A percentile compares a stretch with the other conserved stretches of the same genome.
Conservation (phyloP, 2,797 vertebrate genomes). For the Sebastes melanostomus region DNA sequence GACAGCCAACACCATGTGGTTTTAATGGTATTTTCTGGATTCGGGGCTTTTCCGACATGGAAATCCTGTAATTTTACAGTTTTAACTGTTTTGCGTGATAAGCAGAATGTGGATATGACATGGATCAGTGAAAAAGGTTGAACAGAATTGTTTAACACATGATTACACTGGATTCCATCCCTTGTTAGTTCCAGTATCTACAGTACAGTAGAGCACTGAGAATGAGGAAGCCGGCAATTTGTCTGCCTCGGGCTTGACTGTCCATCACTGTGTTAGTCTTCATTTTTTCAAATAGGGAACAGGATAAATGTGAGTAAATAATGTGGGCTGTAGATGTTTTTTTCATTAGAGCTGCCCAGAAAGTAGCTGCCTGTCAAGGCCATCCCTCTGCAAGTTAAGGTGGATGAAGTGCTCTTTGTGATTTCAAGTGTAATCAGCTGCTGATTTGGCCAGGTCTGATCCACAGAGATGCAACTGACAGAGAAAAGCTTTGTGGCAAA, state of each 20-base stretch:
- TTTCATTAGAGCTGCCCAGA: not conserved
- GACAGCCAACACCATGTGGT: not conserved
- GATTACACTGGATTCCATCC: not conserved
- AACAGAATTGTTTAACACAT: not conserved
- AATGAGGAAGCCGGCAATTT: not conserved
- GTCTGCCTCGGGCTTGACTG: not conserved
- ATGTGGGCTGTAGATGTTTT: not conserved
- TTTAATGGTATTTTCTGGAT: not conserved
- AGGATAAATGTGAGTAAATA: not conserved
- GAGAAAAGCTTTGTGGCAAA: not conserved
- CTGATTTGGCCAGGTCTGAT: slow-evolving; percentile 6
- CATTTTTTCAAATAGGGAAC: not conserved
- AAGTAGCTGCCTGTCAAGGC: not conserved
- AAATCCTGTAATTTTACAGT: not conserved
- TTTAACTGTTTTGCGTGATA: not conserved
- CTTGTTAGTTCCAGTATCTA: not conserved
- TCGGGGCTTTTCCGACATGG: not conserved
- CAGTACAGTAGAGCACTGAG: not conserved
- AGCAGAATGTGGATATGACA: not conserved
- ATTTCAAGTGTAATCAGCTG: not conserved
- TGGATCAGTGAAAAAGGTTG: not conserved
- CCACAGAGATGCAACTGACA: not conserved
- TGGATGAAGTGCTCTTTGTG: slow-evolving; percentile 3
- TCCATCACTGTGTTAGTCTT: not conserved
- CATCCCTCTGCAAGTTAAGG: not conserved